Conservation (phyloP, 2,797 vertebrate genomes). For the Xyrichtys novacula region DNA sequence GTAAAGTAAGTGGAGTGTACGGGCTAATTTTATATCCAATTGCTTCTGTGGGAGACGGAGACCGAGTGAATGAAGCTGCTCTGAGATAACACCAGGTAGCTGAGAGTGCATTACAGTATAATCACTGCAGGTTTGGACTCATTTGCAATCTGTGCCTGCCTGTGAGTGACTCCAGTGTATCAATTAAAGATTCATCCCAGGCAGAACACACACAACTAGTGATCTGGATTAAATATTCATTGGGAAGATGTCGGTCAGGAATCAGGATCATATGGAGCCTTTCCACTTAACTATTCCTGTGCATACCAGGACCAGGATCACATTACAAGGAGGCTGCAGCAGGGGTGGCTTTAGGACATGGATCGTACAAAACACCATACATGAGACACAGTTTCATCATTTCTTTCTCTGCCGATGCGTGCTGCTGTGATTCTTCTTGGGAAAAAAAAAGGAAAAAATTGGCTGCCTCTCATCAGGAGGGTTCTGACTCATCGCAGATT, state of each 20-base stretch:
- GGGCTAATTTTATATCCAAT: constrained; percentile 34
- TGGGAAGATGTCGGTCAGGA: constrained; percentile 65
- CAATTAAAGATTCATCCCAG: constrained; percentile 76
- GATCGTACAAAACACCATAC: constrained; percentile 24
- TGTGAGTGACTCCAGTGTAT: constrained; percentile 62
- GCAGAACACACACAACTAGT: constrained; percentile 59
- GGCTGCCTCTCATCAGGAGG: constrained; percentile 25
- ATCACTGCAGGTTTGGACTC: constrained; percentile 66
- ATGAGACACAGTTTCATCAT: constrained; percentile 11
- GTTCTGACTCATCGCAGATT: constrained; percentile 49
- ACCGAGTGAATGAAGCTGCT: constrained; percentile 31
- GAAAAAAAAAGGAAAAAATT: constrained; percentile 4
- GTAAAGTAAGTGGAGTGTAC: not conserved
- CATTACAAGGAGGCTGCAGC: constrained; percentile 39
- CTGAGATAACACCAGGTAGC: constrained; percentile 42
- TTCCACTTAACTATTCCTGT: constrained; percentile 32
- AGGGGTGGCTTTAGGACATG: constrained; percentile 49
- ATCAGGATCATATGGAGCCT: constrained; percentile 63
- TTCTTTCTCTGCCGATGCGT: constrained; percentile 11
- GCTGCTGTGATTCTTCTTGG: constrained; percentile 16
- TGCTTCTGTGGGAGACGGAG: constrained; percentile 12
- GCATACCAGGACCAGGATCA: constrained; percentile 24
- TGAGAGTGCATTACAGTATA: constrained; percentile 55
- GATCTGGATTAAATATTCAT: constrained; percentile 78
- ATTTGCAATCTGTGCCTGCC: constrained; percentile 64